Evolutionary conservation across 2,113 vertebrate genomes (phyloP).

Genomic region (Scortum barcoo): DNA sequence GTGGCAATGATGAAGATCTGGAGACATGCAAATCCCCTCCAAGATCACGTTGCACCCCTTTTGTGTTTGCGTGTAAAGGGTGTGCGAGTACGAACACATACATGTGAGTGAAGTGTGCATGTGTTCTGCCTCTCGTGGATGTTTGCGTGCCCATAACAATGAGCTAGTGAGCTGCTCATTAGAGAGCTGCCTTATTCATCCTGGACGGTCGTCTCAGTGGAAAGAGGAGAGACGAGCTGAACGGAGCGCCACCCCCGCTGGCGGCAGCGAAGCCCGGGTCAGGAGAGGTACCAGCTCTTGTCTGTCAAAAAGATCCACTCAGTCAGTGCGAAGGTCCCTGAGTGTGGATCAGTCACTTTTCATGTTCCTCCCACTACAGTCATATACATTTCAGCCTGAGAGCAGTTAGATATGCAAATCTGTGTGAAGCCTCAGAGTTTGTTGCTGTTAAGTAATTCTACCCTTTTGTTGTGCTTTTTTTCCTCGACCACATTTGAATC

Average conservation of each 20-base stretch:
- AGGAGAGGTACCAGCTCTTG: constrained; percentile 23
- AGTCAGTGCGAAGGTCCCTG: background rate
- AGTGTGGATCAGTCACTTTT: constrained; percentile 1
- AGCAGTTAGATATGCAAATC: constrained; percentile 58
- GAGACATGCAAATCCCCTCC: constrained; percentile 58
- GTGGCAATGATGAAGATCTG: constrained; percentile 46
- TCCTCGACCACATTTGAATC: constrained; percentile 50
- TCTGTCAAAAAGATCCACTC: constrained; percentile 9
- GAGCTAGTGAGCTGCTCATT: constrained; percentile 47
- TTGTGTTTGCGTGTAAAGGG: background rate
- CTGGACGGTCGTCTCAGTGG: constrained; percentile 41
- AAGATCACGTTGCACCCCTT: constrained; percentile 43
- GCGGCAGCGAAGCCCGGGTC: constrained; percentile 22
- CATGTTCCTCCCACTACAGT: constrained; percentile 1
- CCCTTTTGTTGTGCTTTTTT: constrained; percentile 27
- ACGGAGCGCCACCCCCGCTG: background rate
- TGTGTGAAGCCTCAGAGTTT: constrained; percentile 1
- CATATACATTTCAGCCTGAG: constrained; percentile 55
- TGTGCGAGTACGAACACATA: constrained; percentile 7
- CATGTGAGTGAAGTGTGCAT: background rate
- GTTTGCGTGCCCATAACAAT: constrained; percentile 36
- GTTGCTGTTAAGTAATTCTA: constrained; percentile 54
- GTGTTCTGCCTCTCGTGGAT: constrained; percentile 22
- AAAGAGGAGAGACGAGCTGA: constrained; percentile 33
- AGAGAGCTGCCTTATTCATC: constrained; percentile 33